Conservation (phyloP, 2,888 invertebrate species). For the Lamellibrachia satsuma region DNA sequence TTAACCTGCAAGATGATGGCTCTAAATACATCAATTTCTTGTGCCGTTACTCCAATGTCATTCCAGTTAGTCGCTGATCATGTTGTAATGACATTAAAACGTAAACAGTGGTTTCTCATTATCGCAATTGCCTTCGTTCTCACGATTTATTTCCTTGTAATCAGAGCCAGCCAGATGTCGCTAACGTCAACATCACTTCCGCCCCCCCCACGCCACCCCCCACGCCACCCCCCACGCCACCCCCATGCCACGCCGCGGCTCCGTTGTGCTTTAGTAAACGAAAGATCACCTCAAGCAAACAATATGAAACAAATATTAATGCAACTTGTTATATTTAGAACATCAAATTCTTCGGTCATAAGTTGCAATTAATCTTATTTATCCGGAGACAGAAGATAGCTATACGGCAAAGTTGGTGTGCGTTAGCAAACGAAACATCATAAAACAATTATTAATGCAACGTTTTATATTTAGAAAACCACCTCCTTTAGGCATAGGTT, state of each 20-base stretch:
- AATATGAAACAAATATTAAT: background rate
- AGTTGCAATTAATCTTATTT: background rate
- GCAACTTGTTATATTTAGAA: background rate
- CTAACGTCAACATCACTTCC: background rate
- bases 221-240: background rate
- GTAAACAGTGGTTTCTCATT: background rate
- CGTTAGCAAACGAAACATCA: background rate
- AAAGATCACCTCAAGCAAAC: background rate
- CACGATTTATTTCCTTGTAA: background rate
- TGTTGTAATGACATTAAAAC: background rate
- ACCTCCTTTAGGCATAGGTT: background rate
- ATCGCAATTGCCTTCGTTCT: background rate
- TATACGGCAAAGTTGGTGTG: background rate
- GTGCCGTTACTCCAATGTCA: background rate
- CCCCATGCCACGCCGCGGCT: background rate
- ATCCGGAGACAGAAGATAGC: background rate
- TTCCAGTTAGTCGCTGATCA: background rate
- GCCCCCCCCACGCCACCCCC: background rate
- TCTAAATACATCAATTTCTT: background rate
- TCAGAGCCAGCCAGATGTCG: background rate
- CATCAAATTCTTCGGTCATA: background rate
- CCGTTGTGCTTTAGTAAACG: background rate
- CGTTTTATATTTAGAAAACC: background rate
- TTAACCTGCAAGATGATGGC: background rate
- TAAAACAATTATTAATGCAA: background rate